Base-by-base conservation (phyloP, 1,140 invertebrate species). In the Colletes latitarsis region DNA sequence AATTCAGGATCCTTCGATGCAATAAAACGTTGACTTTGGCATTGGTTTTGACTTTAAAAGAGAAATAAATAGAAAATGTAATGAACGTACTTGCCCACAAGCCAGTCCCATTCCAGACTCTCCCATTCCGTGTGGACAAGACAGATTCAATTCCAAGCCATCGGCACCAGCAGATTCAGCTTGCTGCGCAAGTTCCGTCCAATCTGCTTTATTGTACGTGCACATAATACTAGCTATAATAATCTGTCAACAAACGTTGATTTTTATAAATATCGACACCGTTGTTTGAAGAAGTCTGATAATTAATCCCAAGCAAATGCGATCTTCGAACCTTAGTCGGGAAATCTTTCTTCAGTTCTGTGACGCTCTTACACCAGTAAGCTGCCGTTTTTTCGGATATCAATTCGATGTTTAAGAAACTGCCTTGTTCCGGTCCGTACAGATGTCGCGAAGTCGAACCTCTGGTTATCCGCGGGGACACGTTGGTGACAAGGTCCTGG, bases 151-250 rank as follows among this genome's bases (percentile, higher is more conserved):
- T 92, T 99, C 99, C 6, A 99, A 93, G 1, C 98, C 98, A 94
- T 99, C 98, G 0, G 98, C 96, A 3, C 99, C 99, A 14, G 98
- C 95, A 6, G 95, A 94, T 93, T 98, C 97, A 6, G 98, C 96
- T 92, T 94, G 96, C 87, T 94, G 93, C 0, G 98, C 95, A 53
- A 99, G 91, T 89, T 96, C 94, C 21, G 93, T 96, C 99, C 99
- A 99, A 93, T 99, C 99, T 2, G 94, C 94, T 92, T 97, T 95
- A 88, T 97, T 96, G 91, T 96, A 99, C 6, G 96, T 94, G 89
- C 98, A 99, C 98, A 99, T 99, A 82, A 99, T 99, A 88, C 98
- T 99, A 17, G 98, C 98, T 89, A 99, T 99, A 4, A 99, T 88
- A 55, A 99, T 96, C 97, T 98, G 49, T n/a, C n/a, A 46, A 39